These are phyloP conservation scores for Ctenosaura bakeri DNA, from an alignment of 2,797 vertebrate genomes.

Conservation along the genomic window DNA sequence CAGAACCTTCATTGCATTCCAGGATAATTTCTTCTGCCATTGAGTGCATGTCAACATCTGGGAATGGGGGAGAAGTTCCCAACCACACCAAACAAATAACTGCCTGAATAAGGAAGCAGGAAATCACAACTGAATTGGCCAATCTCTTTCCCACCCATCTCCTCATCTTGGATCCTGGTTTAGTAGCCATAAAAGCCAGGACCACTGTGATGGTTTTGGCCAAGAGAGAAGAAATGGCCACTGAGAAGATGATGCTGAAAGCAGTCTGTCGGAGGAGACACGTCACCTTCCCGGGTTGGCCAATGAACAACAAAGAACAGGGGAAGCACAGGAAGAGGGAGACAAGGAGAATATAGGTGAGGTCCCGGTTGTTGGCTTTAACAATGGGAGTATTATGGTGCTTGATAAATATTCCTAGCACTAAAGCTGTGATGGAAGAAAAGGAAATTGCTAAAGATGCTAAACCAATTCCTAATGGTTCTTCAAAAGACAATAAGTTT, in stretches of 20 bases:
- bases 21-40: conserved; percentile 17
- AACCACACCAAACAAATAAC: conserved; percentile 1
- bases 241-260: conserved; percentile 41
- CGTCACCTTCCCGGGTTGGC: conserved; percentile 9
- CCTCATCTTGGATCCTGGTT: conserved; percentile 21
- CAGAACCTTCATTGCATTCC: conserved; percentile 38
- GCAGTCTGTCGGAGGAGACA: conserved; percentile 22
- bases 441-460: neutral
- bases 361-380: conserved; percentile 24
- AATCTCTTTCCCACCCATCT: conserved; percentile 24
- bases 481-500: conserved; percentile 14
- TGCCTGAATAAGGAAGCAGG: conserved; percentile 16
- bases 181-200: conserved; percentile 32
- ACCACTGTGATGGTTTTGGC: conserved; percentile 39
- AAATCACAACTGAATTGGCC: neutral
- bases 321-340: conserved; percentile 39
- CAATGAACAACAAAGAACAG: conserved; percentile 43
- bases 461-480: conserved; percentile 17
- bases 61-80: neutral
- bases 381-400: conserved; percentile 26
- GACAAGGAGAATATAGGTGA: conserved; percentile 9
- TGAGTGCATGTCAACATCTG: conserved; percentile 7
- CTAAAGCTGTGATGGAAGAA: neutral
- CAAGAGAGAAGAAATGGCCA: conserved; percentile 33
- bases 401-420: conserved; percentile 9